Conservation (phyloP, 2,797 vertebrate genomes). For the Lates japonicus region DNA sequence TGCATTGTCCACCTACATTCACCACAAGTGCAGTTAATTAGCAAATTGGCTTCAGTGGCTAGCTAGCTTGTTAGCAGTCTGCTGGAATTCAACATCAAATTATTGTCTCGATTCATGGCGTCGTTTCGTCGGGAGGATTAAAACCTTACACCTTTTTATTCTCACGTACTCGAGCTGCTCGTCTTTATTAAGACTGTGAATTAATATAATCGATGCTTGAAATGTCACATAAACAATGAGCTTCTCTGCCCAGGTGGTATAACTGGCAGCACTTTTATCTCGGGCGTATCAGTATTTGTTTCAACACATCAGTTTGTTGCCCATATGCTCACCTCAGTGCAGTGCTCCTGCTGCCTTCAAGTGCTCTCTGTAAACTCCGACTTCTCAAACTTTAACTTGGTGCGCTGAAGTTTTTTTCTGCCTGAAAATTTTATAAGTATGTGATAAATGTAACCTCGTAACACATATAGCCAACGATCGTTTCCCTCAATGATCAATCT, state of each 20-base stretch:
- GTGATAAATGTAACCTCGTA: background rate
- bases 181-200: background rate
- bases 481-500: background rate
- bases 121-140: slow-evolving; percentile 59
- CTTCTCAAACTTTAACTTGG: background rate
- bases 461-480: background rate
- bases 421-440: background rate
- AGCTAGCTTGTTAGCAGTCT: slow-evolving; percentile 78
- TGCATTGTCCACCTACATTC: background rate
- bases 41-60: slow-evolving; percentile 35
- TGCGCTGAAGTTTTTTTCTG: background rate
- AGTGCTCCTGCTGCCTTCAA: slow-evolving; percentile 47
- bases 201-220: background rate
- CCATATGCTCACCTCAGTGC: slow-evolving; percentile 35
- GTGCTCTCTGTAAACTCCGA: slow-evolving; percentile 33
- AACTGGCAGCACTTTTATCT: slow-evolving; percentile 18
- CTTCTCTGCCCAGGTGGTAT: slow-evolving; percentile 11
- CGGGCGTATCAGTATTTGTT: background rate
- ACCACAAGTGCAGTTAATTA: slow-evolving; percentile 32
- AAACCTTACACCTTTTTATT: slow-evolving; percentile 37
- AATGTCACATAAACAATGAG: background rate
- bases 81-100: slow-evolving; percentile 78
- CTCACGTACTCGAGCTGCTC: background rate
- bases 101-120: slow-evolving; percentile 79
- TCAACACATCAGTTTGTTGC: slow-evolving; percentile 46